Evolutionary conservation across 2,113 vertebrate species (phyloP), one percentile per base, ranked within the genome.

Genomic region (Spilogale gracilis): DNA sequence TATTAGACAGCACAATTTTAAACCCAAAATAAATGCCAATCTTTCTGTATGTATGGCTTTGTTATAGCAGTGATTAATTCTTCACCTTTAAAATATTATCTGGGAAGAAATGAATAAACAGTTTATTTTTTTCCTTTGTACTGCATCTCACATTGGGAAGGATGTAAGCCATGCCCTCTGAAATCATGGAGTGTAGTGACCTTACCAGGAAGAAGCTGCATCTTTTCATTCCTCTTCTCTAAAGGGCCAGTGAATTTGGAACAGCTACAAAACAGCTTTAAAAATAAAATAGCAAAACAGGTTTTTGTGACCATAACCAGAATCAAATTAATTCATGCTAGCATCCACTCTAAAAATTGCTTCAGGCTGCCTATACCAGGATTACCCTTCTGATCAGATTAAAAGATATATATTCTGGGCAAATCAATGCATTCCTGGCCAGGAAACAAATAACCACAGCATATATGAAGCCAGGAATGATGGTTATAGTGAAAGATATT

Each of bases 381-480:
- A 2, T 74, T 65, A 4, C 9, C 23, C 13, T 73, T 91, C 23
- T 74, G 18, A 89, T 87, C 18, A 82, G 18, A 85, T 80, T 74
- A 85, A 85, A 92, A 65, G 9, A 25, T 56, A 12, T 79, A n/a
- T n/a, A 25, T 69, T 85, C n/a, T 85, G 21, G 9, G 21, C 89
- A 27, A 63, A 67, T 78, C 30, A 56, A 43, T 78, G 50, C 61
- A n/a, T 80, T 89, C 25, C 65, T 81, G 52, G n/a, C 16, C 12
- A 95, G 90, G 25, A n/a, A 84, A 45, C 43, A 78, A 67, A 52
- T 88, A 58, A 58, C 11, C 20, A 65, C 27, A 58, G 60, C 21
- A 86, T 60, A 79, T n/a, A n/a, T 52, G 48, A 96, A 96, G 18
- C 60, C 65, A 89, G 17, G 13, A 82, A 79, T 87, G n/a, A 23